Evolutionary conservation across 2,888 invertebrate species (phyloP).

Genomic region (Volucella inanis): DNA sequence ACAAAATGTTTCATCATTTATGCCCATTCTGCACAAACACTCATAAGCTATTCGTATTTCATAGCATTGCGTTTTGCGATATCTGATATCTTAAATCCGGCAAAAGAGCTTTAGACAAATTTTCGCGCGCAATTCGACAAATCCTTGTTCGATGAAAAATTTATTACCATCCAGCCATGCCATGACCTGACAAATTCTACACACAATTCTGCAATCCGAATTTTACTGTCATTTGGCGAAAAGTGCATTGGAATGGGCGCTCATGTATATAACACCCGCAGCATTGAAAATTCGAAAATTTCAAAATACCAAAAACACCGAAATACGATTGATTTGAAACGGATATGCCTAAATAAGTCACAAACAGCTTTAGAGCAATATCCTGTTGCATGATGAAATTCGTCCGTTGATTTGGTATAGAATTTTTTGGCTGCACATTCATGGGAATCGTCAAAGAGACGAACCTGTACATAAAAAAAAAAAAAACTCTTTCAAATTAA

Average conservation of each 20-base stretch:
- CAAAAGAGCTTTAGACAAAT: slow-evolving; percentile 55
- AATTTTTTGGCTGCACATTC: background rate
- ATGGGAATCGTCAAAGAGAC: slow-evolving; percentile 3
- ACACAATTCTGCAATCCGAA: slow-evolving; percentile 35
- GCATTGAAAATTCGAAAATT: background rate
- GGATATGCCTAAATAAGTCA: slow-evolving; percentile 63
- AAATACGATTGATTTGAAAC: slow-evolving; percentile 62
- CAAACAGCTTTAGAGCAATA: slow-evolving; percentile 32
- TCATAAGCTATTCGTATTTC: slow-evolving; percentile 27
- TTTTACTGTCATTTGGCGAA: background rate
- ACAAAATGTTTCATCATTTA: slow-evolving; percentile 26
- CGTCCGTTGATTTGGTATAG: slow-evolving; percentile 1
- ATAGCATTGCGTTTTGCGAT: slow-evolving; percentile 5
- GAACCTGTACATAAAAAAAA: background rate
- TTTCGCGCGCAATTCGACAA: slow-evolving; percentile 44
- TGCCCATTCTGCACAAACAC: background rate
- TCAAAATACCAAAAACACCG: slow-evolving; percentile 27
- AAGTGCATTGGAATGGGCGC: background rate
- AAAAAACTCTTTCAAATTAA: slow-evolving; percentile 42
- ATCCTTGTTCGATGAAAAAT: slow-evolving; percentile 58
- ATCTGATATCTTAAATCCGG: slow-evolving; percentile 61
- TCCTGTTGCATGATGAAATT: slow-evolving; percentile 45
- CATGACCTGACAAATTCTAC: slow-evolving; percentile 40
- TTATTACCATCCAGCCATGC: slow-evolving; percentile 8
- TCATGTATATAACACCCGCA: background rate